Base-by-base conservation (phyloP, 2,797 vertebrate species). In the Epinephelus coioides region DNA sequence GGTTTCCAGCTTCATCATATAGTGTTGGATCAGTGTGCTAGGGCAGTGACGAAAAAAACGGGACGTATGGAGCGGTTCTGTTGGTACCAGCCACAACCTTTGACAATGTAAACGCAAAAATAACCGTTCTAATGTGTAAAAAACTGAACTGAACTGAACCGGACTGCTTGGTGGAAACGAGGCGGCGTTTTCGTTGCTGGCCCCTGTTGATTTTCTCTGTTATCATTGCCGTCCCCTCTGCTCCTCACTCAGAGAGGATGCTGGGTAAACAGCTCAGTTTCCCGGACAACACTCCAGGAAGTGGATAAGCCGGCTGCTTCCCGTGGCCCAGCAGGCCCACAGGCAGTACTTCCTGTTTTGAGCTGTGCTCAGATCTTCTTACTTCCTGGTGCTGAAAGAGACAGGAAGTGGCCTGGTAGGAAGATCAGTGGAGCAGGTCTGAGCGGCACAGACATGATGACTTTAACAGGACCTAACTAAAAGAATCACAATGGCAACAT, bases 301-400 rank as follows among this genome's bases (percentile, higher is more conserved):
- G 85, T 44, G 57, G 55, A 78, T 67, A 62, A 60, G 59, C 79
- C 79, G 54, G 81, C 91, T 94, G 92, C 91, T 95, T 95, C 94
- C 95, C 91, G 71, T 56, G 63, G 66, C 76, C 83, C 91, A 76
- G 89, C 55, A 34, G 88, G 62, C 63, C 56, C 50, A 55, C 69
- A 64, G 87, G 76, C 87, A 62, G 78, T 15, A 70, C 89, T 93
- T 96, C 95, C 95, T 96, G 95, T 96, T 95, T 92, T 91, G 76
- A 57, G 76, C 69, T 5, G 1, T 47, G 78, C 73, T 34, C 83
- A 59, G 83, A 71, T 90, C 71, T 8, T 83, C 78, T 83, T 64
- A 77, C 88, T 92, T 94, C 93, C 94, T 86, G 76, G 85, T 75
- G 69, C 76, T 84, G 78, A 89, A 76, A 80, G 80, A 84, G 63